A percentile compares a stretch with the other conserved stretches of the same genome.
These are phyloP conservation scores for Spilogale gracilis DNA, from an alignment of 2,113 vertebrate genomes.

Conservation along the genomic window DNA sequence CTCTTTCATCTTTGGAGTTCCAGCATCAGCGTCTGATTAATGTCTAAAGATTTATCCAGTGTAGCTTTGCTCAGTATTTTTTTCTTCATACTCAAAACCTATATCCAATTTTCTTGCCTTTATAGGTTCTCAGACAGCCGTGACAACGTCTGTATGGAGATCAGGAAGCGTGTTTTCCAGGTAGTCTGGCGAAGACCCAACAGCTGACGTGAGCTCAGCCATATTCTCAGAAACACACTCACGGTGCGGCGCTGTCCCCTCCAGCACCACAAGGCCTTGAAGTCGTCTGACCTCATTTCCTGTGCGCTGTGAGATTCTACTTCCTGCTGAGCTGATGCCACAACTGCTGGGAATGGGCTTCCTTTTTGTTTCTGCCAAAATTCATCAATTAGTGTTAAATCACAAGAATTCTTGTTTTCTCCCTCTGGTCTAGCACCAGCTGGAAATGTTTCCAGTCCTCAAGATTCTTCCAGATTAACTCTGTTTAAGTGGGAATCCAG, in stretches of 20 bases:
- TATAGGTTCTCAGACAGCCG: slow-evolving; percentile 96
- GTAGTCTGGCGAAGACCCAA: slow-evolving; percentile 96
- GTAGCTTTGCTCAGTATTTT: neutral
- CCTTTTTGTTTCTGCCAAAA: slow-evolving; percentile 99
- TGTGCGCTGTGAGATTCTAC: slow-evolving; percentile 94
- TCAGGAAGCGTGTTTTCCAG: slow-evolving; percentile 97
- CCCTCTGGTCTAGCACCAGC: slow-evolving; percentile 96
- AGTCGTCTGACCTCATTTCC: slow-evolving; percentile 96
- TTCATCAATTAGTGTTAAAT: slow-evolving; percentile 94
- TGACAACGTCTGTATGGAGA: slow-evolving; percentile 97
- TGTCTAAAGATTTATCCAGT: neutral
- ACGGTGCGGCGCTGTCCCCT: slow-evolving; percentile 97
- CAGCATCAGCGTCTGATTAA: neutral
- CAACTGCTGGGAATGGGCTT: slow-evolving; percentile 97
- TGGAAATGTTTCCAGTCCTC: slow-evolving; percentile 90
- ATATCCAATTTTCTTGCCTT: slow-evolving; percentile 86
- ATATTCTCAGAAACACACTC: slow-evolving; percentile 98
- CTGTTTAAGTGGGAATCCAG: slow-evolving; percentile 95
- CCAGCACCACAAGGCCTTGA: slow-evolving; percentile 96
- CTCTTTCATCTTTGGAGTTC: neutral
- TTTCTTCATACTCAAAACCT: neutral
- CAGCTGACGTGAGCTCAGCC: slow-evolving; percentile 96
- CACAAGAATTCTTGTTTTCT: slow-evolving; percentile 95
- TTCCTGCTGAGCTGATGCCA: slow-evolving; percentile 96
- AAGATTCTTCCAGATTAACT: slow-evolving; percentile 93